These are phyloP conservation scores for Oxyura jamaicensis DNA, from an alignment of 2,113 vertebrate genomes.

Conservation along the genomic window DNA sequence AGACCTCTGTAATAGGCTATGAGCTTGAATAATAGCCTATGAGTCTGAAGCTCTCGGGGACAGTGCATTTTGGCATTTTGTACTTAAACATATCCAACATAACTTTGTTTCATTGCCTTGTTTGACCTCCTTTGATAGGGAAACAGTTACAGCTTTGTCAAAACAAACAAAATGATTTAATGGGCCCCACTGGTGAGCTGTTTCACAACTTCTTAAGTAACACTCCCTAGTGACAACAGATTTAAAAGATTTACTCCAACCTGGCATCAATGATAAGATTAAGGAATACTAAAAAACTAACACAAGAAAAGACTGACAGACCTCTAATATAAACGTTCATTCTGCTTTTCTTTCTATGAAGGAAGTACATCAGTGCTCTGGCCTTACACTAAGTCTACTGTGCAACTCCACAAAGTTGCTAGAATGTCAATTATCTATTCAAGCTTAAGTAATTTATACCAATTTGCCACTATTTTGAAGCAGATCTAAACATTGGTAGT, in stretches of 20 bases:
- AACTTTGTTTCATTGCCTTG: not conserved
- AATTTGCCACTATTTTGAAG: not conserved
- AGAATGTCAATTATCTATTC: not conserved
- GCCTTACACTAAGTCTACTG: not conserved
- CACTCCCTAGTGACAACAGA: not conserved
- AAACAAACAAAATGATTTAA: not conserved
- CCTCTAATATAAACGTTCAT: not conserved
- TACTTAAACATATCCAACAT: not conserved
- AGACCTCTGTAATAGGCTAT: not conserved
- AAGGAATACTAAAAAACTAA: not conserved
- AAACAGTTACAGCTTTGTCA: not conserved
- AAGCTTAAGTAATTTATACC: slow-evolving; percentile 9
- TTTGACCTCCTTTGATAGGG: not conserved
- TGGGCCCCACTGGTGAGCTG: not conserved
- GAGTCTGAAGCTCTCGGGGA: not conserved
- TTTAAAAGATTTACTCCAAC: not conserved
- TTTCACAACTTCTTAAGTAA: not conserved
- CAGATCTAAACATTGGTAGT: not conserved
- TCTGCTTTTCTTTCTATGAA: not conserved
- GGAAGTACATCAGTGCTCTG: not conserved
- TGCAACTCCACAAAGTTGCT: not conserved
- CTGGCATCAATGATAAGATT: not conserved
- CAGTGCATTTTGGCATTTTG: not conserved
- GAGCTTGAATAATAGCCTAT: not conserved
- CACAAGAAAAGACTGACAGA: not conserved